Base-by-base conservation (phyloP, 1,140 invertebrate genomes). In the Thaumetopoea pityocampa region DNA sequence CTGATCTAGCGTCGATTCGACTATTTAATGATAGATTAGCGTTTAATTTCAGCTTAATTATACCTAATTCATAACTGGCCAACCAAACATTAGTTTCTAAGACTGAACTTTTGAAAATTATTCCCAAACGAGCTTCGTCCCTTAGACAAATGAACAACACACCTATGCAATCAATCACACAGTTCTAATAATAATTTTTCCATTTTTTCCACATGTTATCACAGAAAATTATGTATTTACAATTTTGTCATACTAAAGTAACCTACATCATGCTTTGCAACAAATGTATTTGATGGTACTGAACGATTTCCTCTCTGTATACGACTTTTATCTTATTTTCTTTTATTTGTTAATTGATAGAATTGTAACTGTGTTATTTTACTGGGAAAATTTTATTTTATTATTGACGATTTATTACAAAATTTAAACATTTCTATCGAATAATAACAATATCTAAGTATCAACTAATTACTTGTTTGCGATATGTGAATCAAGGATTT, bases 191-290 rank as follows among this genome's bases (percentile, higher is more conserved):
- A 83, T 82, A 76, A 71, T 54, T 76, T 60, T 63, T 73, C n/a
- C 64, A 76, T 73, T 77, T 63, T 41, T 78, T 74, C 77, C 65
- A 67, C 70, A 83, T 85, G 74, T 86, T 86, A 86, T 86, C 85
- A 86, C 85, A 86, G 83, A 86, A 86, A 85, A 85, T 83, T 69
- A 85, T 86, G 74, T 86, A 85, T 85, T 83, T 85, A 86, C 85
- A 86, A 85, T 84, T 85, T 85, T 80, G 69, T 79, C 73, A 66
- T 71, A 78, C 69, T 73, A 77, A 67, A 66, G 65, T 80, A 50
- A 67, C 74, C 72, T 81, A 84, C 67, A 67, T 61, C 60, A 69
- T 72, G 72, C 64, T 53, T 77, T 62, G 68, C 55, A 66, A 83
- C 67, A 62, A 78, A 67, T 63, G 54, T 61, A 50, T 41, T 52